Percentiles rank a stretch among this genome's conserved stretches.
phyloP scores from a whole-genome alignment of 2,113 vertebrate genomes.

The Felis catus region DNA sequence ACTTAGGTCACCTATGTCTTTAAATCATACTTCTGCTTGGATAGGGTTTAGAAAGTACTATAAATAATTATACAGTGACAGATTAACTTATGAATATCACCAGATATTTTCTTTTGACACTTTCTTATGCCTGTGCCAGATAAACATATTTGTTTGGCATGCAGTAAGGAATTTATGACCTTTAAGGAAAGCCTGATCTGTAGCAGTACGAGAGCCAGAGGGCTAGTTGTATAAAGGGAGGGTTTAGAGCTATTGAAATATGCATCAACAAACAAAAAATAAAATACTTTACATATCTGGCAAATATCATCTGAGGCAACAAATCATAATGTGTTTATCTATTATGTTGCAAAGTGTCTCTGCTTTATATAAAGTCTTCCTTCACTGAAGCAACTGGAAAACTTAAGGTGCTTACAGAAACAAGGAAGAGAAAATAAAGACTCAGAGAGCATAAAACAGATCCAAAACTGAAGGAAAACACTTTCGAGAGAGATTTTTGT shows the following conservation, averaged over 20 bases:
- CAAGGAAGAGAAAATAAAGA: not conserved
- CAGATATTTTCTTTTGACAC: not conserved
- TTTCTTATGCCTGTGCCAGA: not conserved
- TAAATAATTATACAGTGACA: not conserved
- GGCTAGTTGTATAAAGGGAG: not conserved
- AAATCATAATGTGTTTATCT: not conserved
- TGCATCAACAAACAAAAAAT: not conserved
- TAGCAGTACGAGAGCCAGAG: not conserved
- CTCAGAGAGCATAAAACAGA: not conserved
- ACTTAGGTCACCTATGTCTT: not conserved
- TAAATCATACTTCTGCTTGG: not conserved
- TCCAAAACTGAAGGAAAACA: not conserved
- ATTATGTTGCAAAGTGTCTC: not conserved
- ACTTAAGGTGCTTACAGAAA: not conserved
- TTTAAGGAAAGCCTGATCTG: slow-evolving; percentile 2
- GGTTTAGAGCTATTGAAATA: not conserved
- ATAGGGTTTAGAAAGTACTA: not conserved
- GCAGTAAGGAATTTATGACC: not conserved
- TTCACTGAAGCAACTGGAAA: not conserved
- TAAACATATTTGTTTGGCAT: not conserved
- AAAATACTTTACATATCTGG: not conserved
- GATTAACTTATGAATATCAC: not conserved
- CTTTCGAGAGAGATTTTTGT: not conserved
- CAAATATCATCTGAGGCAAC: not conserved
- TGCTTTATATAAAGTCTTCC: not conserved